Conservation (phyloP, 1,140 invertebrate species). For the Liolophura sinensis region DNA sequence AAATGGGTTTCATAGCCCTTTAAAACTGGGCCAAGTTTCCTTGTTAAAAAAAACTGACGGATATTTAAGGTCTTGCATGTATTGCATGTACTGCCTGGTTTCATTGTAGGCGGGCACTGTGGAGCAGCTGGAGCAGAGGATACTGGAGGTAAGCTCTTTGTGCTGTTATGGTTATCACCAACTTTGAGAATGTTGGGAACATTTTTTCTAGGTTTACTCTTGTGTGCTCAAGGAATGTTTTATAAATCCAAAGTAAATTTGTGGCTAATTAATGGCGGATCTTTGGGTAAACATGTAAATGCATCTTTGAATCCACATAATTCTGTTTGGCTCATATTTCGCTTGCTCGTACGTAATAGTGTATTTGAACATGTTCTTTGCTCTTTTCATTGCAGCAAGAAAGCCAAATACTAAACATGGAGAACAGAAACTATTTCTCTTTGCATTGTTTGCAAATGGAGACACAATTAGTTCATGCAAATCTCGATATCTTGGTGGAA, state of each 20-base stretch:
- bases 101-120: constrained; percentile 66
- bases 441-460: constrained; percentile 75
- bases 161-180: too few relatives aligned
- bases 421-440: constrained; percentile 72
- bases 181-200: background rate
- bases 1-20: too few relatives aligned
- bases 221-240: too few relatives aligned
- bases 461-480: constrained; percentile 72
- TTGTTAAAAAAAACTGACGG: too few relatives aligned
- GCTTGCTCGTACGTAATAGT: background rate
- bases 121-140: constrained; percentile 70
- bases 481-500: constrained; percentile 69
- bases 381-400: constrained; percentile 63
- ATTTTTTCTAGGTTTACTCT: too few relatives aligned
- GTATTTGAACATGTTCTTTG: background rate
- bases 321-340: background rate
- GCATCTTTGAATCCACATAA: too few relatives aligned
- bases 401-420: constrained; percentile 71
- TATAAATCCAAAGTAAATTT: too few relatives aligned
- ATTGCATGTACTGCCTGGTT: background rate
- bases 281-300: too few relatives aligned
- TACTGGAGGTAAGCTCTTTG: constrained; percentile 61
- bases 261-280: background rate
- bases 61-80: too few relatives aligned
- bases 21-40: too few relatives aligned